phyloP scores from a whole-genome alignment of 2,113 vertebrate species.

The Eurypyga helias region DNA sequence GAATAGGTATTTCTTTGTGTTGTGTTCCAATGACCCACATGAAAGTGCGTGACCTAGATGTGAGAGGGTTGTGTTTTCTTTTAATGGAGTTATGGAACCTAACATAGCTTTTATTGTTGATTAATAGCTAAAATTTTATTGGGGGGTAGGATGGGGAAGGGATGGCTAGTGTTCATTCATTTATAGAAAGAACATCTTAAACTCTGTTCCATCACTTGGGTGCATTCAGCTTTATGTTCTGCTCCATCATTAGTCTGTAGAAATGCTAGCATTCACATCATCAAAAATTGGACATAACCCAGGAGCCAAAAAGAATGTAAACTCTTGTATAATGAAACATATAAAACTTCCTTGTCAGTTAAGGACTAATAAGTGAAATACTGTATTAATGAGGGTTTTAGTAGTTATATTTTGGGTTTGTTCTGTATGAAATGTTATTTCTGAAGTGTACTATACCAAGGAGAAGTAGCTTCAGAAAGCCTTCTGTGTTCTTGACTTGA shows the following conservation, averaged over 20 bases:
- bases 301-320: constrained; percentile 66
- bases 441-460: constrained; percentile 6
- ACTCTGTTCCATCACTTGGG: constrained; percentile 7
- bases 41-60: not conserved
- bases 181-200: constrained; percentile 27
- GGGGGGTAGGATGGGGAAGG: not conserved
- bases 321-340: constrained; percentile 63
- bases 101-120: constrained; percentile 58
- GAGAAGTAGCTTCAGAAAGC: constrained; percentile 4
- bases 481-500: constrained; percentile 2
- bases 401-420: constrained; percentile 46
- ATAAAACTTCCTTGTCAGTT: constrained; percentile 44
- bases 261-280: constrained; percentile 64
- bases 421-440: constrained; percentile 39
- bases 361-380: constrained; percentile 54
- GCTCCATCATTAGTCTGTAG: constrained; percentile 13
- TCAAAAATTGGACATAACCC: constrained; percentile 63
- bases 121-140: constrained; percentile 29
- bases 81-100: constrained; percentile 35
- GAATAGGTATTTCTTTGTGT: not conserved
- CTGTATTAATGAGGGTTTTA: constrained; percentile 38
- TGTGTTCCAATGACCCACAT: not conserved
- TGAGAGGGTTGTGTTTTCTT: not conserved
- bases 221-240: constrained; percentile 32
- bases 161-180: not conserved